Conservation (phyloP, 2,113 vertebrate genomes). For the Patagioenas fasciata region DNA sequence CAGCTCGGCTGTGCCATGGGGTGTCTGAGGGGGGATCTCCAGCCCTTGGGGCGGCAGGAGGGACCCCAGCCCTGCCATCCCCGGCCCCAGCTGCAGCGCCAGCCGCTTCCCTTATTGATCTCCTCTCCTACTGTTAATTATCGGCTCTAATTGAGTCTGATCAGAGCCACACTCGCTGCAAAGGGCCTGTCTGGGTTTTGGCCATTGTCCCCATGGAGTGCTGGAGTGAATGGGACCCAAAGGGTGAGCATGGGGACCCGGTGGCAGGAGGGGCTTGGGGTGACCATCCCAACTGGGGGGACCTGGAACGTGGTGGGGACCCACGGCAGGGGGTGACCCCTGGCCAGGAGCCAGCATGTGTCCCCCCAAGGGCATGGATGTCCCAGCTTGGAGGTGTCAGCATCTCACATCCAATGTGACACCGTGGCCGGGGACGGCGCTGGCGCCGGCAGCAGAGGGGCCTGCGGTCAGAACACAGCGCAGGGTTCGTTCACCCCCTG, state of each 20-base stretch:
- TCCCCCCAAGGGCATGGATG: neutral
- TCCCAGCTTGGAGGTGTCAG: neutral
- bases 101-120: neutral
- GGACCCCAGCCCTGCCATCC: neutral
- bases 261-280: neutral
- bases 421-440: accelerated
- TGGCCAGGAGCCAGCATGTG: neutral
- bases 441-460: neutral
- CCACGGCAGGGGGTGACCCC: neutral
- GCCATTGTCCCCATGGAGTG: accelerated
- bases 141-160: neutral
- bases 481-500: neutral
- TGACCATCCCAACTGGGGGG: accelerated
- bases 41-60: neutral
- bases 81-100: neutral
- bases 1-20: accelerated
- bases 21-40: neutral
- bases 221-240: neutral
- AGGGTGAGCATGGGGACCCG: accelerated
- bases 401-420: neutral
- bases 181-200: neutral
- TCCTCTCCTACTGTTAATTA: slow-evolving; percentile 11
- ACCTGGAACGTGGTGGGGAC: accelerated
- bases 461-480: accelerated
- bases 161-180: neutral